Evolutionary conservation across 1,140 invertebrate genomes (phyloP), one percentile per base, ranked within the genome.

Genomic region (Hyles euphorbiae): DNA sequence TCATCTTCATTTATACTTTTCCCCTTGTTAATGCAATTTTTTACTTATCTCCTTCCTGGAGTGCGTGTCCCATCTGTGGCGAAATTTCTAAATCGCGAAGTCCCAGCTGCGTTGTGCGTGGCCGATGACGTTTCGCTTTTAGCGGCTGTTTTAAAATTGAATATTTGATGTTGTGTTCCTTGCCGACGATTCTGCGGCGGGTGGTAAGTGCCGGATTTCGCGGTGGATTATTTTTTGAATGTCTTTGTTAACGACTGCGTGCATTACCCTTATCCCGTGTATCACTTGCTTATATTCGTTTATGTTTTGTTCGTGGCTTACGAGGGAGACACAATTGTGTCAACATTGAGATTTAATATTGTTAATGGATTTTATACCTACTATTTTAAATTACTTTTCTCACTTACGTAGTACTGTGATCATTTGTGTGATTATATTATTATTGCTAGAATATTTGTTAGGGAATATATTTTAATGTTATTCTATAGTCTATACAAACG

Each of bases 71-170:
- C 85, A 88, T 88, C 85, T 88, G 86, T 82, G 81, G 68, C 77
- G 72, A 86, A 85, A 85, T 86, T 83, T 85, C 76, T 88, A 85
- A 82, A 87, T 87, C 78, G 83, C 78, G 72, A 78, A 75, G 83
- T 78, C 84, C 75, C 86, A 88, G 81, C 86, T 88, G 86, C 73
- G 81, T 72, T 70, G 22, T 72, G 78, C 70, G 76, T 74, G 69
- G 68, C 74, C 83, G 83, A 88, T 87, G 83, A 87, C 86, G 72
- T 86, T 87, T 87, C 80, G 86, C 86, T 88, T 85, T 88, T 88
- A 88, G 86, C 83, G 81, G 75, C 72, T 84, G 83, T 86, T 88
- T 88, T 88, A 88, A 88, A 88, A 86, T 88, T 88, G 86, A 88
- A 88, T 88, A 88, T 88, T 88, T 88, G 86, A 88, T 88, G 83